Conservation (phyloP, 2,113 vertebrate species). For the Romanogobio albipinnatus region DNA sequence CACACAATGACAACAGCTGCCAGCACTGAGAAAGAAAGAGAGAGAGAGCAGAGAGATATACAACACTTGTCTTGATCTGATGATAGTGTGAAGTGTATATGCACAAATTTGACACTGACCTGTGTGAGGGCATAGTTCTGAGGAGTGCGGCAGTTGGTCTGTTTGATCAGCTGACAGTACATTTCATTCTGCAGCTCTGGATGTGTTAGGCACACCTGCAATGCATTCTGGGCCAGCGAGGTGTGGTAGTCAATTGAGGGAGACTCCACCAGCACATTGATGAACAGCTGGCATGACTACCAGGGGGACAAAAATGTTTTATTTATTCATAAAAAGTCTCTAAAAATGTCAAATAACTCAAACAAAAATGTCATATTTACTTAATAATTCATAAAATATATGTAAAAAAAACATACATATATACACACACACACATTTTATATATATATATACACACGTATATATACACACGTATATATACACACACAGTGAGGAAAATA, state of each 20-base stretch:
- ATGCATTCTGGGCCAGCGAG: slow-evolving; percentile 86
- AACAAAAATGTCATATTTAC: too few species aligned
- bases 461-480: too few species aligned
- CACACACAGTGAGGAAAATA: too few species aligned
- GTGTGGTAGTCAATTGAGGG: slow-evolving; percentile 88
- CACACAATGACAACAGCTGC: slow-evolving; percentile 88
- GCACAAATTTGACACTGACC: slow-evolving; percentile 69
- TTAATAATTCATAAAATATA: too few species aligned
- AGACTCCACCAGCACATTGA: slow-evolving; percentile 87
- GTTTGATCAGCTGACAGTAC: slow-evolving; percentile 88
- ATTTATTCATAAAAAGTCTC: neutral
- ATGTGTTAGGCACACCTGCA: slow-evolving; percentile 89
- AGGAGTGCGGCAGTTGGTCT: slow-evolving; percentile 80
- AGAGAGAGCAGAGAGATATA: neutral
- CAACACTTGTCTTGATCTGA: neutral
- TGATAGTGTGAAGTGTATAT: neutral
- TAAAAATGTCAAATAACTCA: neutral
- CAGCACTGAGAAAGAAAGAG: slow-evolving; percentile 76
- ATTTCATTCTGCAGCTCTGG: slow-evolving; percentile 89
- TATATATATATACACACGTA: too few species aligned
- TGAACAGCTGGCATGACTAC: slow-evolving; percentile 91
- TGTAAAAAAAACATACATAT: too few species aligned
- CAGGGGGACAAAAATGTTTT: slow-evolving; percentile 29
- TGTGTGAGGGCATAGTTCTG: slow-evolving; percentile 86
- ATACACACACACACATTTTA: too few species aligned